Percentiles rank a stretch among this genome's conserved stretches.
Evolutionary conservation across 2,797 vertebrate genomes (phyloP).

Genomic region (Clarias pachynema): DNA sequence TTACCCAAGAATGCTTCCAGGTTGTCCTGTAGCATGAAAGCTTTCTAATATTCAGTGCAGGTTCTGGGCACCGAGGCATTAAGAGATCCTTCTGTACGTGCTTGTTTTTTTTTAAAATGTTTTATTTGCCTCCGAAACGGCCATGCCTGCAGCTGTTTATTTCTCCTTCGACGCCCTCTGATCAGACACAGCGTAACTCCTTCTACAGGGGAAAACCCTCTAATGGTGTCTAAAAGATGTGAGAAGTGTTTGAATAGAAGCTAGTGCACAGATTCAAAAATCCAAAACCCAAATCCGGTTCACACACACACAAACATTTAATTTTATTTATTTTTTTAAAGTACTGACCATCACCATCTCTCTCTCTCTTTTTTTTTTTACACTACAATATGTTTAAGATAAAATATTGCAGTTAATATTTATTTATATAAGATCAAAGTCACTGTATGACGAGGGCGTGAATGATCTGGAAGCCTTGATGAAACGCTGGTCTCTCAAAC

Average conservation of each 20-base stretch:
- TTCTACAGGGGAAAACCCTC: slow-evolving; percentile 2
- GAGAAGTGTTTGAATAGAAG: slow-evolving; percentile 23
- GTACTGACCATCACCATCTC: not conserved
- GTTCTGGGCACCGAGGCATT: not conserved
- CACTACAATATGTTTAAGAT: no score
- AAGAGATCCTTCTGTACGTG: not conserved
- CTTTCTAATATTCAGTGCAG: not conserved
- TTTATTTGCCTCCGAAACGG: not conserved
- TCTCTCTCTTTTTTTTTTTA: not conserved
- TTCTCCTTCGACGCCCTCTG: not conserved
- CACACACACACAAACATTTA: not conserved
- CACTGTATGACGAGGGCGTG: not conserved
- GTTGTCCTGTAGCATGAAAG: not conserved
- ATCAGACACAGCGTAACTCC: not conserved
- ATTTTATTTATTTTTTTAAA: no score
- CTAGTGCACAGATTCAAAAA: not conserved
- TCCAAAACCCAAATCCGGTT: slow-evolving; percentile 8
- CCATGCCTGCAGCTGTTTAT: slow-evolving; percentile 24
- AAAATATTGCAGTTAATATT: not conserved
- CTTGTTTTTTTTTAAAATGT: not conserved
- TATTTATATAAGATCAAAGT: not conserved
- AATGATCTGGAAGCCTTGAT: not conserved
- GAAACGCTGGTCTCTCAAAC: not conserved
- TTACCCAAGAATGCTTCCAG: not conserved
- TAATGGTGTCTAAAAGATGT: slow-evolving; percentile 2